Percentiles rank a stretch among this genome's conserved stretches.
phyloP scores from a whole-genome alignment of 30 jellyfish, hydroid and myxozoan species.

The Morbakka virulenta region DNA sequence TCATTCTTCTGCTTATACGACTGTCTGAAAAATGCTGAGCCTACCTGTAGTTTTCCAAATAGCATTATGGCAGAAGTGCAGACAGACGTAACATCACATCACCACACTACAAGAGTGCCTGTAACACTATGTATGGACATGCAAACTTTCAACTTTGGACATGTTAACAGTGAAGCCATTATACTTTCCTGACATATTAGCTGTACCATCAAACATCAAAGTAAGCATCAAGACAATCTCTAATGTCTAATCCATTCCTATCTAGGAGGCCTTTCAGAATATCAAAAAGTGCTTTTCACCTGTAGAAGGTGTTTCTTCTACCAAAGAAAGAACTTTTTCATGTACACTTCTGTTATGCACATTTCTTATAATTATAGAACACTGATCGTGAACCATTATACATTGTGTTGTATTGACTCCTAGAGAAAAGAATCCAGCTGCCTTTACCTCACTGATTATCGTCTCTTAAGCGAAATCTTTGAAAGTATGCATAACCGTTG shows the following conservation, averaged over 20 bases:
- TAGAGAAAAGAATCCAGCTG: background rate
- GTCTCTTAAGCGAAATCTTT: slow-evolving; percentile 10
- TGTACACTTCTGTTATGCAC: slow-evolving; percentile 14
- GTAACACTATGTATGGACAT: slow-evolving; percentile 52
- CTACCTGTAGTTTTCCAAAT: slow-evolving; percentile 15
- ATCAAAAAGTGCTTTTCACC: slow-evolving; percentile 26
- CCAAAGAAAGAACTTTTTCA: slow-evolving; percentile 41
- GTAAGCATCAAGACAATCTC: slow-evolving; percentile 31
- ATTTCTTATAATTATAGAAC: background rate
- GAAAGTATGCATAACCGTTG: slow-evolving; percentile 2
- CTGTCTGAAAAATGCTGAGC: slow-evolving; percentile 32
- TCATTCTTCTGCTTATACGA: slow-evolving; percentile 29
- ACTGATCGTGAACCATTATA: slow-evolving; percentile 17
- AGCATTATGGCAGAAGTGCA: slow-evolving; percentile 29
- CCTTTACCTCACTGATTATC: slow-evolving; percentile 6
- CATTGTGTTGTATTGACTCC: background rate
- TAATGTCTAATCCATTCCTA: slow-evolving; percentile 11
- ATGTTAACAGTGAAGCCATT: slow-evolving; percentile 28
- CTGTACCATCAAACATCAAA: slow-evolving; percentile 52
- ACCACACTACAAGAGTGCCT: slow-evolving; percentile 26
- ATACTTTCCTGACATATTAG: slow-evolving; percentile 25
- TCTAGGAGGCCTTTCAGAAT: slow-evolving; percentile 14
- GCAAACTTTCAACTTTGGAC: slow-evolving; percentile 31
- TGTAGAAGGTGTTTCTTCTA: slow-evolving; percentile 25
- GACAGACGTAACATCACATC: slow-evolving; percentile 22